Base-by-base conservation (phyloP, 2,888 invertebrate genomes). In the Xanthorhoe designata region DNA sequence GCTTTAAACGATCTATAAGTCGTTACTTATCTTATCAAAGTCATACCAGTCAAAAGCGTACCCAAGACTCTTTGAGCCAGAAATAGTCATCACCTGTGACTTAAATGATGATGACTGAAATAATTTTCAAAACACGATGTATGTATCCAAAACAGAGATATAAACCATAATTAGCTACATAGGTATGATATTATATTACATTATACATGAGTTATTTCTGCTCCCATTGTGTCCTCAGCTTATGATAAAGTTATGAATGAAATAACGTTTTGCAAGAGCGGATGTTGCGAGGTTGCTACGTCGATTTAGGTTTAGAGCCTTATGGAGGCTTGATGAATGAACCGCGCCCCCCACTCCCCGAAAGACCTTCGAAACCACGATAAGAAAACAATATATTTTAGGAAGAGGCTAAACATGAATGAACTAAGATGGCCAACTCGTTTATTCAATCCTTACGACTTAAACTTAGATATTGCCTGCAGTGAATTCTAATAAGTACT, bases 221-320 rank as follows among this genome's bases (percentile, higher is more conserved):
- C 66, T 65, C 83, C 73, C 81, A 77, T 82, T 92, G 89, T 91
- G 76, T 71, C 78, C 81, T 66, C 79, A 74, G 78, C 90, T 69
- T 79, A 75, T 70, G 72, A 76, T 76, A 84, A 90, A 91, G 86
- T 92, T 92, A 92, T 92, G 93, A 93, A 93, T 93, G 93, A 92
- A 92, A 89, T 90, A 91, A 88, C 82, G 89, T 93, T 93, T 93
- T 90, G 93, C 93, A 93, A 93, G 90, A 93, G 91, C 93, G 93
- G 93, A 93, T 92, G 92, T 93, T 91, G 92, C 93, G 92, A 92
- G 91, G 92, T 83, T 90, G 88, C 85, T 88, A 85, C 82, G 86
- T 91, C 90, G 92, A 93, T 91, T 92, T 92, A 92, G 91, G 92
- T 90, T 92, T 92, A 92, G 90, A 91, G 89, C 92, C 92, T 92